Evolutionary conservation across 2,113 vertebrate species (phyloP), one percentile per base, ranked within the genome.

Genomic region (Copsychus sechellarum): DNA sequence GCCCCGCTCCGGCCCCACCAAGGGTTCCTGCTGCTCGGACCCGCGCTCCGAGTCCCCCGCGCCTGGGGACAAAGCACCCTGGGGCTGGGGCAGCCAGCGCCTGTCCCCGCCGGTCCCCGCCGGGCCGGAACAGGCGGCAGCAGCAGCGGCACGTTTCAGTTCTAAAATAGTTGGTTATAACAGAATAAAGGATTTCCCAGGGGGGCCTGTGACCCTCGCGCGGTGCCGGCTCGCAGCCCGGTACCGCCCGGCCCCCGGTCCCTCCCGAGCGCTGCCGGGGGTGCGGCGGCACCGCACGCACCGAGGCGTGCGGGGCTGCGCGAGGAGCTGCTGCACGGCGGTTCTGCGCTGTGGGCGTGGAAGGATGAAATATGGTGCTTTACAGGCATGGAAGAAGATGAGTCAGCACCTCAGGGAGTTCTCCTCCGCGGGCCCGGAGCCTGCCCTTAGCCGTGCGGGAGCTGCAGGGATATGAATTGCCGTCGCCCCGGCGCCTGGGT

Each of bases 341-440:
- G 73, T 28, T 15, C 72, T 71, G 78, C 92, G 89, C 90, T 45
- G 92, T 69, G 96, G 96, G 94, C 93, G 96, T 82, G 96, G 96
- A 93, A 92, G 88, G 5, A 9, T 73, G 95, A 84, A 91, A 78
- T 42, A 79, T 74, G 96, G 95, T 89, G 96, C 96, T 87, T 43
- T 28, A 29, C 74, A 25, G 93, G 95, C 95, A 81, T 84, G 95
- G 93, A 89, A 91, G 94, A 65, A 92, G 96, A 96, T 95, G 93
- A 94, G 95, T 96, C 95, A 95, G 95, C 93, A 84, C 96, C 95
- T 77, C 92, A 5, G 92, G 89, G 96, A 92, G 91, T 89, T 94
- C 3, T 17, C 47, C 74, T 11, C 87, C n/a, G 34, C 81, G 80
- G 95, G 92, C 92, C 84, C 73, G 79, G 22, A 92, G 93, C 96